Base-by-base conservation (phyloP, 2,113 vertebrate genomes). In the Entomyzon cyanotis region DNA sequence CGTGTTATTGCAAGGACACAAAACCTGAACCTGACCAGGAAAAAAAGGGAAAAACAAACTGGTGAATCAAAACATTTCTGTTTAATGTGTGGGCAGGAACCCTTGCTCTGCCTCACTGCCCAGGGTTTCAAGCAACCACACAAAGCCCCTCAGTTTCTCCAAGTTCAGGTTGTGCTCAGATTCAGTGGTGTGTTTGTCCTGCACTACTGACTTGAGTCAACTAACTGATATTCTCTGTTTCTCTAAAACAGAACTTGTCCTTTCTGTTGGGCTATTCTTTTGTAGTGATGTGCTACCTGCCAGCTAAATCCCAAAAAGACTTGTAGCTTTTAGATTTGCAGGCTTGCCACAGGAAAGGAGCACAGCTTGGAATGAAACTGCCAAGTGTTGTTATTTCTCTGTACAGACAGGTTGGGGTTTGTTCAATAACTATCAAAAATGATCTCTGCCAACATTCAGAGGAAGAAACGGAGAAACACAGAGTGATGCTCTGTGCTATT, bases 401-500 rank as follows among this genome's bases (percentile, higher is more conserved):
- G 80, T 84, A 16, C 49, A 60, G 71, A 62, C 0, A 18, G 97
- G 93, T 76, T 95, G 46, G 97, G 96, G 69, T 97, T 98, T 97
- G 96, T 97, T 92, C 84, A 97, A 30, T 46, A 97, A 23, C 84
- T 97, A 16, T 93, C 96, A 44, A 94, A 98, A 74, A 95, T 82
- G 1, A 92, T 97, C 44, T 97, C 96, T 82, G 95, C 95, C 33
- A 98, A 98, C 94, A 95, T 95, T 58, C 75, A 65, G 81, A 97
- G 95, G 80, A 96, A 91, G 33, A 88, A 96, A 75, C 41, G 95
- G 59, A 95, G 89, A 52, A 97, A 96, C 19, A 97, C 90, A 81
- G 93, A 93, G 81, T 97, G 92, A 12, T 47, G 60, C 12, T 68
- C 65, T 35, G 1, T 20, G 44, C 44, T 75, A 16, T 58, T 70